Evolutionary conservation across 2,113 vertebrate species (phyloP).

Genomic region (Chelonoidis abingdonii): DNA sequence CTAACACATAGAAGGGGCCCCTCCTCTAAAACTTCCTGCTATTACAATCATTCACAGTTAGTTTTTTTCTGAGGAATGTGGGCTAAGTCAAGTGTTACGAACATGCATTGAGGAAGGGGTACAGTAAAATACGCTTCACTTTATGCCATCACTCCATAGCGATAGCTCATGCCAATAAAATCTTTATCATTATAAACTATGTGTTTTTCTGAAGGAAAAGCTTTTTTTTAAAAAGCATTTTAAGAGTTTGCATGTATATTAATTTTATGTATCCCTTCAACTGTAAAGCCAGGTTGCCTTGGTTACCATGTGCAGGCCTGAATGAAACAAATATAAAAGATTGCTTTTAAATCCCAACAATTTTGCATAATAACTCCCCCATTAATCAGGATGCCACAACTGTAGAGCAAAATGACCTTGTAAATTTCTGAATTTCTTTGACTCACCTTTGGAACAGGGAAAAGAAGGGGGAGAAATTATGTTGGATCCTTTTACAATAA

Average conservation of each 20-base stretch:
- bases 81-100: accelerated
- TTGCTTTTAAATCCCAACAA: not conserved
- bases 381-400: not conserved
- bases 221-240: not conserved
- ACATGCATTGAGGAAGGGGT: not conserved
- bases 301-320: not conserved
- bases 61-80: accelerated
- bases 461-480: not conserved
- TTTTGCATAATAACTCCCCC: not conserved
- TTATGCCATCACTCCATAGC: not conserved
- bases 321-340: not conserved
- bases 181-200: not conserved
- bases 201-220: not conserved
- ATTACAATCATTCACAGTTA: not conserved
- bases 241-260: not conserved
- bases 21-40: not conserved
- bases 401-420: not conserved
- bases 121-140: not conserved
- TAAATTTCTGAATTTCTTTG: not conserved
- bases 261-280: not conserved
- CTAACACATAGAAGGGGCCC: not conserved
- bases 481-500: not conserved
- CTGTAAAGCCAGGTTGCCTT: not conserved
- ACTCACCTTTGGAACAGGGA: not conserved
- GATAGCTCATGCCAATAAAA: not conserved